These are phyloP conservation scores for Calliopsis andreniformis DNA, from an alignment of 1,140 invertebrate species.

Conservation along the genomic window DNA sequence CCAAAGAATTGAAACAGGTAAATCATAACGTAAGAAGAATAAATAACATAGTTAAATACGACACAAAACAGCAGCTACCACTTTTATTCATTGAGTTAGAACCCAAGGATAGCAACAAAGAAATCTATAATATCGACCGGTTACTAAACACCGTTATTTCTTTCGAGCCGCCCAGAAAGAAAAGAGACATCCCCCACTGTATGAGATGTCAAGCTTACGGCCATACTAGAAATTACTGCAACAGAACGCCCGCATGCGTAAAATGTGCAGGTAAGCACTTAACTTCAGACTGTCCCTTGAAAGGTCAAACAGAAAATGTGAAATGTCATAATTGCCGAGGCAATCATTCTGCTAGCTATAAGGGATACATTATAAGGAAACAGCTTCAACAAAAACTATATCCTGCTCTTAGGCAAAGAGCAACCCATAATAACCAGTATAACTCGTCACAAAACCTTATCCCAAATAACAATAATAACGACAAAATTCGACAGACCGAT, in stretches of 20 bases:
- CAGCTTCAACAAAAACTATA: background rate
- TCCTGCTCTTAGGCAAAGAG: too few species aligned
- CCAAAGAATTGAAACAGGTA: too few species aligned
- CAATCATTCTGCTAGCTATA: constrained; percentile 46
- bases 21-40: too few species aligned
- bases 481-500: too few species aligned
- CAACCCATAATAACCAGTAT: too few species aligned
- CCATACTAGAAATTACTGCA: constrained; percentile 44
- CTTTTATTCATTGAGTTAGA: constrained; percentile 72
- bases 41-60: too few species aligned
- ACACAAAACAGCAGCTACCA: constrained; percentile 57
- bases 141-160: constrained; percentile 16
- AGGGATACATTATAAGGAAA: constrained; percentile 12
- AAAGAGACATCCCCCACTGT: constrained; percentile 59
- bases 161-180: constrained; percentile 67
- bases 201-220: constrained; percentile 36
- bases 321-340: constrained; percentile 38
- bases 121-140: constrained; percentile 63
- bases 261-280: constrained; percentile 32
- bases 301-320: background rate
- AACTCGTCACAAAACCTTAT: too few species aligned
- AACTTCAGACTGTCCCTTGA: constrained; percentile 3
- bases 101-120: constrained; percentile 66
- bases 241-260: constrained; percentile 24
- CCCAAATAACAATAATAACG: too few species aligned